phyloP scores from a whole-genome alignment of 1,140 invertebrate genomes.

The Drosophila carrolli region DNA sequence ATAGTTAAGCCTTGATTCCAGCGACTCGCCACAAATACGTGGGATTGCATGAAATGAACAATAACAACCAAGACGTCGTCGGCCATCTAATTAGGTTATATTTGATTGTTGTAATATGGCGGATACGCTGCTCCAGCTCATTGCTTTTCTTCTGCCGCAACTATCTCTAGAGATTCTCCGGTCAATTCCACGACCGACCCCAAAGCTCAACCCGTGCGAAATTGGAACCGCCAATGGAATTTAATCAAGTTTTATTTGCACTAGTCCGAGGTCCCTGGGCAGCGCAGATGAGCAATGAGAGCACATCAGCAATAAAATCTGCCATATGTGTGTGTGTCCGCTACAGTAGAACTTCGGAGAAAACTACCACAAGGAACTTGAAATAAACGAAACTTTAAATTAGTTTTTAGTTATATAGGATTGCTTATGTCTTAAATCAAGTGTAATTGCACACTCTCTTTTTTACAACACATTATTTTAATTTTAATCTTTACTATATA shows the following conservation, averaged over 20 bases:
- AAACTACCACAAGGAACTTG: no score
- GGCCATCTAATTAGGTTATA: constrained; percentile 76
- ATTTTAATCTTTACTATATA: neutral
- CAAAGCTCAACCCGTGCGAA: constrained; percentile 43
- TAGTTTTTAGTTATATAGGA: no score
- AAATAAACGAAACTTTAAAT: neutral
- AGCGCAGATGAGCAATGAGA: constrained; percentile 71
- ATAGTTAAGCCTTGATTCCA: neutral
- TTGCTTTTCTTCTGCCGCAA: neutral
- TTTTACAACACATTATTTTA: no score
- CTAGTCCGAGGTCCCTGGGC: constrained; percentile 63
- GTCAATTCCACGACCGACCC: constrained; percentile 35
- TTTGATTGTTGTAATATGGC: constrained; percentile 75
- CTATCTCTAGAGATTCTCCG: constrained; percentile 34
- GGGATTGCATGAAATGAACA: neutral
- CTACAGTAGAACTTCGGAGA: constrained; percentile 12
- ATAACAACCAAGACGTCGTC: neutral
- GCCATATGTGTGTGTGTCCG: constrained; percentile 24
- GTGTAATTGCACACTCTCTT: no score
- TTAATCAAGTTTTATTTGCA: constrained; percentile 82
- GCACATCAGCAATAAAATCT: constrained; percentile 53
- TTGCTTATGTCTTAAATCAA: no score
- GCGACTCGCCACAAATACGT: neutral
- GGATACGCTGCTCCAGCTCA: neutral
- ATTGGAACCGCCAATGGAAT: constrained; percentile 78